Evolutionary conservation across 2,888 invertebrate genomes (phyloP), one percentile per base, ranked within the genome.

Genomic region (Eulithis prunata): DNA sequence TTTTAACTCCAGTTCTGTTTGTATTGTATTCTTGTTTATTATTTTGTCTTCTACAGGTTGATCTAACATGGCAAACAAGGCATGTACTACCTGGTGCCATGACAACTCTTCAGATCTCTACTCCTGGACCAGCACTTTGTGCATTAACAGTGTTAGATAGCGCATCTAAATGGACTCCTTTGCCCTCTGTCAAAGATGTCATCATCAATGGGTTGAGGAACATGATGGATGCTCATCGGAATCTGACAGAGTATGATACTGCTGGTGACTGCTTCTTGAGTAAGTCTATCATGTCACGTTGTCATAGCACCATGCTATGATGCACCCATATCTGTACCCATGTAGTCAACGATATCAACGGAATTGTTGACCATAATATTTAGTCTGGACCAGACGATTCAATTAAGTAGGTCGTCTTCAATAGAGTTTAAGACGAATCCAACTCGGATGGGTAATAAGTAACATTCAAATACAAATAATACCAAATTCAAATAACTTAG

Each of bases 91-190:
- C 93, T 1, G 91, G 91, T 0, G 77, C 87, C 0, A 55, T 68
- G 0, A 82, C 87, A 0, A 78, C 82, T 0, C 78, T 93, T 0
- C 82, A 81, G 7, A 57, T 93, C 0, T 70, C 78, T 0, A 86
- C 90, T 0, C 76, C 85, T 0, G 91, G 89, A 0, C 89, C 91
- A 0, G 89, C 93, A 0, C 79, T 93, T 0, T 93, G 93, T 62
- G 89, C 89, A 0, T 82, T 93, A 3, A 76, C 89, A 0, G 93
- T 84, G 0, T 60, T 89, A 3, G 91, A 91, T 67, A 73, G 80
- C 0, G 90, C 89, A 0, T 76, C 85, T 14, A 85, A 80, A 51
- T 84, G 84, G 83, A 59, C 70, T 3, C 81, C 83, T 0, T 74
- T 75, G 0, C 75, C 75, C 0, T 74, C 76, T 0, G 74, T 87